Evolutionary conservation across 2,797 vertebrate species (phyloP).

Genomic region (Decapterus maruadsi): DNA sequence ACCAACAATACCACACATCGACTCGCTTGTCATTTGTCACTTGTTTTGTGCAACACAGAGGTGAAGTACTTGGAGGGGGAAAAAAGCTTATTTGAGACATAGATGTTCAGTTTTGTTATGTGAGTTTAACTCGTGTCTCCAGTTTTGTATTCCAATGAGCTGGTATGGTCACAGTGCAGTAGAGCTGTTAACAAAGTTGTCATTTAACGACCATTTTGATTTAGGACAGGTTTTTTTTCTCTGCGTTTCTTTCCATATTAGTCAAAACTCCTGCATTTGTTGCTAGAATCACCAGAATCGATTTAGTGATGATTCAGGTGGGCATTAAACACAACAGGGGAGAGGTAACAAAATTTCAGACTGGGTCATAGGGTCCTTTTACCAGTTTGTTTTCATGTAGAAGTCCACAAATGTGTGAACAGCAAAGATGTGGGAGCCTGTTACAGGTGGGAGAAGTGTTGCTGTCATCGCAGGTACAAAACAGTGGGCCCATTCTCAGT

Average conservation of each 20-base stretch:
- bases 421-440: neutral
- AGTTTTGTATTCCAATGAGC: conserved; percentile 14
- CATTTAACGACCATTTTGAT: neutral
- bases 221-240: neutral
- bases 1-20: neutral
- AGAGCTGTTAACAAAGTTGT: conserved; percentile 4
- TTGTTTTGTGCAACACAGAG: neutral
- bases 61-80: neutral
- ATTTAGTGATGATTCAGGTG: neutral
- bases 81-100: neutral
- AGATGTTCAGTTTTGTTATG: neutral
- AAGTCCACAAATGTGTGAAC: conserved; percentile 4
- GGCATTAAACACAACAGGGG: neutral
- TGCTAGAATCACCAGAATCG: neutral
- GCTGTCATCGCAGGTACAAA: neutral
- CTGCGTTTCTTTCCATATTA: neutral
- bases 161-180: neutral
- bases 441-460: neutral
- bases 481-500: neutral
- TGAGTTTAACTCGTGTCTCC: neutral
- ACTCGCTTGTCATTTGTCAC: neutral
- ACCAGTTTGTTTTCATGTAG: neutral
- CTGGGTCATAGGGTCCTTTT: neutral
- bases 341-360: neutral
- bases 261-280: neutral